Base-by-base conservation (phyloP, 2,113 vertebrate species). In the Triplophysa dalaica region DNA sequence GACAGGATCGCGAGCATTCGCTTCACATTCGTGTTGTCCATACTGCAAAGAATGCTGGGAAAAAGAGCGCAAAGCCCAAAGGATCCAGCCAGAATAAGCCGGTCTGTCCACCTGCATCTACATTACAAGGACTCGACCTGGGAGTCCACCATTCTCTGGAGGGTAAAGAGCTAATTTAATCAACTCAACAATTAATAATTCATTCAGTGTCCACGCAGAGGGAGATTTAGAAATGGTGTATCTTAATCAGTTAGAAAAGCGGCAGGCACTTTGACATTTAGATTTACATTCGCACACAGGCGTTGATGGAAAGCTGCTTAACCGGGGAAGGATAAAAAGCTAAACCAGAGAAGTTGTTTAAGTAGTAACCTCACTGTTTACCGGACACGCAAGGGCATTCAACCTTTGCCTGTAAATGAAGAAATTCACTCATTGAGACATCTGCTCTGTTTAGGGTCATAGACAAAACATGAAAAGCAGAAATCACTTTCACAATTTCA, bases 21-120 rank as follows among this genome's bases (percentile, higher is more conserved):
- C 90, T 92, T 79, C 92, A 93, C 79, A 88, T 91, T 24, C 85
- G 90, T 4, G 78, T 93, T 29, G 48, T 79, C 22, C 86, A 91
- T 14, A 3, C 85, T 0, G 61, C 81, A n/a, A 88, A 89, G 68
- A 75, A 88, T 22, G 54, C 78, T 6, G 61, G 56, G 17, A 89
- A 85, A 81, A 74, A 63, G 8, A 74, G 38, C 43, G 62, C 64
- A 70, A 83, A 87, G 85, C 48, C 70, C 70, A 72, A 82, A 33
- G 83, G 72, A 38, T 29, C 8, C 26, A 72, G 52, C 33, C 11
- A 69, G 16, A n/a, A 69, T 52, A 3, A 83, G 45, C 76, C 61
- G 80, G 38, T 50, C 66, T 72, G 0, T 17, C 68, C 6, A 26
- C 26, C 48, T 21, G 50, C 24, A 19, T 50, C 70, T 2, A 21